phyloP scores from a whole-genome alignment of 2,113 vertebrate genomes.

The Laticauda laticaudata region DNA sequence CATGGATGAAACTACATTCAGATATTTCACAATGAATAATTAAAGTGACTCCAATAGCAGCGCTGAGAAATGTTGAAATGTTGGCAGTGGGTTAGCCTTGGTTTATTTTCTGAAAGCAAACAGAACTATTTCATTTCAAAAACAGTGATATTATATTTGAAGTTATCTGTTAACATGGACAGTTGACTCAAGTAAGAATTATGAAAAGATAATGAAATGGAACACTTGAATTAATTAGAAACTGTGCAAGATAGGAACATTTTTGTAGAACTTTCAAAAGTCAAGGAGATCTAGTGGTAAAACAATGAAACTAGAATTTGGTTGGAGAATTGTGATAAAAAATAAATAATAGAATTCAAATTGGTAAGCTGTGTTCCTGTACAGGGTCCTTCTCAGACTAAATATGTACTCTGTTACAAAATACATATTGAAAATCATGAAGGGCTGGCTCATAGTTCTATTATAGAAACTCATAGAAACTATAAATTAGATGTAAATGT shows the following conservation, averaged over 20 bases:
- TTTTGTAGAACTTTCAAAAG: background rate
- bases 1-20: background rate
- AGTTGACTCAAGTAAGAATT: background rate
- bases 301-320: background rate
- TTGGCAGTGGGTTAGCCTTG: background rate
- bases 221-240: background rate
- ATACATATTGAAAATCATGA: background rate
- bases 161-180: background rate
- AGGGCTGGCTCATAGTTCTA: background rate
- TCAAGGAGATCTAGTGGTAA: background rate
- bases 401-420: background rate
- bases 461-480: background rate
- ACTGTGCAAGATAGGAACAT: background rate
- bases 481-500: background rate
- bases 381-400: background rate
- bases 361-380: background rate
- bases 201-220: background rate
- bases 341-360: background rate
- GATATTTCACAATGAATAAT: constrained; percentile 44
- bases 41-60: constrained; percentile 17
- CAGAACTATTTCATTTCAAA: background rate
- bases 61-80: background rate
- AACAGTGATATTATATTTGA: background rate
- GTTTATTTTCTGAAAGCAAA: constrained; percentile 5
- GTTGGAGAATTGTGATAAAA: background rate